Evolutionary conservation across 64 coral and sea anemone genomes (phyloP).

Genomic region (Pachyseris speciosa): DNA sequence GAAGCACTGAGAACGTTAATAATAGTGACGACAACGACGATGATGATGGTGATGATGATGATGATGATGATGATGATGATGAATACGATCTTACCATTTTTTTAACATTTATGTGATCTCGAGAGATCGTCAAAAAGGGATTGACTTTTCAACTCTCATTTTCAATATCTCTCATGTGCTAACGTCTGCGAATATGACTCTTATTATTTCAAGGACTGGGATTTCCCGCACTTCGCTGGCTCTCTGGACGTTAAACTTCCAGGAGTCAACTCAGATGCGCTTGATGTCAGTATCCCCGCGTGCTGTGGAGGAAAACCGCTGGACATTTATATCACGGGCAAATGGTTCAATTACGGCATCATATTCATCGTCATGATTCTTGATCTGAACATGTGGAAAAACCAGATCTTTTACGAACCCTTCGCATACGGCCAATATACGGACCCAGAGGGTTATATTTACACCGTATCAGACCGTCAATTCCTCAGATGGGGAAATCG

Average conservation of each 20-base stretch:
- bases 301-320: constrained; percentile 57
- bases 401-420: constrained; percentile 93
- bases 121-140: no score
- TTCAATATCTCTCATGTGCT: not conserved
- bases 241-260: constrained; percentile 82
- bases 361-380: constrained; percentile 95
- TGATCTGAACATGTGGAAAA: constrained; percentile 97
- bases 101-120: no score
- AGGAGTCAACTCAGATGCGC: constrained; percentile 72
- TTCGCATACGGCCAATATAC: constrained; percentile 83
- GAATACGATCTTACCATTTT: no score
- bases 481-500: constrained; percentile 75
- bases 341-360: constrained; percentile 94
- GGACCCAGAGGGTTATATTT: constrained; percentile 77
- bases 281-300: constrained; percentile 60
- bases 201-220: constrained; percentile 72
- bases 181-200: not conserved
- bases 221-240: constrained; percentile 85
- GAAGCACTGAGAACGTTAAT: no score
- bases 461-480: constrained; percentile 80
- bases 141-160: no score
- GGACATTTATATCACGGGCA: constrained; percentile 87
- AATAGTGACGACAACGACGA: no score
- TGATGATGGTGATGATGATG: no score
- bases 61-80: no score